A percentile compares a stretch with the other conserved stretches of the same genome.
phyloP scores from a whole-genome alignment of 2,888 invertebrate species.

The Machimus rusticus region DNA sequence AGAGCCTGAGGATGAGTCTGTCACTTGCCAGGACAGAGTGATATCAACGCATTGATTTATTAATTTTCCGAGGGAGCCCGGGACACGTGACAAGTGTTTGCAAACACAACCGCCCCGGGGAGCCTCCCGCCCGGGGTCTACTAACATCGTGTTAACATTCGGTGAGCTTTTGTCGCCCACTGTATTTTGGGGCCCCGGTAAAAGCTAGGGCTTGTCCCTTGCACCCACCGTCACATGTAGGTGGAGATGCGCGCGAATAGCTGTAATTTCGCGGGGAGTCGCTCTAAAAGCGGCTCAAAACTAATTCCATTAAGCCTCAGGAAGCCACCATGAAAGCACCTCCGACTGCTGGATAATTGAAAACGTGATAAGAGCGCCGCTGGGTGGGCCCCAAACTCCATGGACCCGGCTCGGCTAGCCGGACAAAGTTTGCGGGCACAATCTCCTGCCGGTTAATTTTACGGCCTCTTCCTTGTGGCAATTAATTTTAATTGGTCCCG shows the following conservation, averaged over 20 bases:
- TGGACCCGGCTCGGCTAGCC: background rate
- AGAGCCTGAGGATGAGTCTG: background rate
- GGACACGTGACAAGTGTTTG: slow-evolving; percentile 26
- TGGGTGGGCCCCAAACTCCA: background rate
- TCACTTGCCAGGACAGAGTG: background rate
- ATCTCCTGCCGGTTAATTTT: slow-evolving; percentile 11
- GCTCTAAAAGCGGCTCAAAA: background rate
- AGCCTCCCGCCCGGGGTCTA: background rate
- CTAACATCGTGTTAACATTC: slow-evolving; percentile 19
- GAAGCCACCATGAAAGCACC: slow-evolving; percentile 5
- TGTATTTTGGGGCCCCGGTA: background rate
- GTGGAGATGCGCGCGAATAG: background rate
- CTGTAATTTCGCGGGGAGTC: background rate
- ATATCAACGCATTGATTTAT: slow-evolving; percentile 2
- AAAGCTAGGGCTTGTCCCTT: background rate
- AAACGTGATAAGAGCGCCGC: slow-evolving; percentile 16
- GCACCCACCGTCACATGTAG: background rate
- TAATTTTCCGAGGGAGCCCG: background rate
- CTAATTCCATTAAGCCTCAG: slow-evolving; percentile 12
- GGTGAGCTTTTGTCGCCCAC: background rate
- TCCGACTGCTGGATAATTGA: slow-evolving; percentile 15
- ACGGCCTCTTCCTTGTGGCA: slow-evolving; percentile 9
- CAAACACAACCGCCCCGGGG: background rate
- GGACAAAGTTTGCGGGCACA: slow-evolving; percentile 7
- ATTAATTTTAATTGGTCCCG: slow-evolving; percentile 15